Base-by-base conservation (phyloP, 2,888 invertebrate genomes). In the Eupithecia dodoneata region DNA sequence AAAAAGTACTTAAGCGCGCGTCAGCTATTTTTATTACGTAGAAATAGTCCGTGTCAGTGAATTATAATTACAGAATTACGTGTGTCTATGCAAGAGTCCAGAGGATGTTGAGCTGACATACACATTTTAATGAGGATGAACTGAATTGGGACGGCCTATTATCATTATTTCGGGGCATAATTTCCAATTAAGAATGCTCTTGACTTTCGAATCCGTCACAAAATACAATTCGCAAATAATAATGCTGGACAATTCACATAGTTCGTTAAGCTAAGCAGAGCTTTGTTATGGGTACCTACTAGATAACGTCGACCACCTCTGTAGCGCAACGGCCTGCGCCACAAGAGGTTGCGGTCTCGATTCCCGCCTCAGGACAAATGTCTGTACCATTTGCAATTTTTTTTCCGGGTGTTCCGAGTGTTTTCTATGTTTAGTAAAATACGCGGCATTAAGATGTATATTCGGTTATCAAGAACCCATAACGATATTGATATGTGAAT, bases 41-140 rank as follows among this genome's bases (percentile, higher is more conserved):
- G 76, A 82, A 80, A 80, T 55, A 76, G 82, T 83, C 83, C 80
- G 83, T 84, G 84, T 81, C 84, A 82, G 69, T 45, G 49, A 71
- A 76, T 78, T 74, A 74, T 66, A 79, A 83, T 88, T 86, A 86
- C 84, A 84, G 81, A 85, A 88, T 87, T 86, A 85, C 81, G 82
- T 83, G 79, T 83, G 81, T 83, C 82, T 83, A 85, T 85, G 81
- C 79, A 86, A 88, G 89, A 89, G 87, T 84, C 85, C 85, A 85
- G 86, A 93, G 94, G 94, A 94, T 90, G 93, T 90, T 85, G 85
- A 85, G 80, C 88, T 91, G 89, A 86, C 87, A 87, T 30, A 63
- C 85, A 87, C 83, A 88, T 87, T 86, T 89, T 95, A 95, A 95
- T 95, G 94, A 95, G 95, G 95, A 95, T 88, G 94, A 91, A 77